Evolutionary conservation across 2,113 vertebrate species (phyloP), one percentile per base, ranked within the genome.

Genomic region (Malurus cyaneus): DNA sequence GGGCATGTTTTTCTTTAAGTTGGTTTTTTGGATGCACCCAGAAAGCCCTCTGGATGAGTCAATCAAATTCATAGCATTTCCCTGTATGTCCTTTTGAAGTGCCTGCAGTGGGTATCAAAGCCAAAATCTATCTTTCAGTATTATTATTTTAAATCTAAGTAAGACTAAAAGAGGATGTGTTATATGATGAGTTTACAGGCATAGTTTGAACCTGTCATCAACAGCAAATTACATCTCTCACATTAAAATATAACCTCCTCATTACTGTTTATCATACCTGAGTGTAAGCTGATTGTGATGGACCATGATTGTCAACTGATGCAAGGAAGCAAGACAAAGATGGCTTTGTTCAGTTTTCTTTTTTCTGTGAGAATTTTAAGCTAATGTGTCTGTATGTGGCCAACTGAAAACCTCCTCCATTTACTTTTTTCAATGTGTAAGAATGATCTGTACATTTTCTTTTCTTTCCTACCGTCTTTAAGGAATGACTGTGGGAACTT

Each of bases 201-300:
- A 89, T 61, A 77, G 88, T 94, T 92, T 72, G 91, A 96, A 96
- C 80, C 83, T 96, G 80, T 95, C 97, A 94, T 47, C 79, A 94
- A 92, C 96, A 96, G 92, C 92, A 93, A 91, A 95, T 96, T 95
- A 89, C 61, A 76, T 93, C 86, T 92, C 89, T 94, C 93, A 77
- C 91, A 67, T 96, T 96, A 93, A 88, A 96, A 95, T 92, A 91
- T 46, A 91, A 78, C 86, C 89, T 93, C 56, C 92, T 83, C 84
- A 61, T 77, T 89, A 71, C 59, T 96, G 94, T 97, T 96, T 97
- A 96, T 96, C 96, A 88, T 97, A 97, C 86, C 88, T 95, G 89
- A 92, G 96, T 97, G 89, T 93, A 94, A 71, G 92, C 86, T 96
- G 92, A 97, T 95, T 97, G 93, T 95, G 94, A 92, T 94, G 93